These are phyloP conservation scores for Austrolebias charrua DNA, from an alignment of 2,797 vertebrate genomes.

Conservation along the genomic window DNA sequence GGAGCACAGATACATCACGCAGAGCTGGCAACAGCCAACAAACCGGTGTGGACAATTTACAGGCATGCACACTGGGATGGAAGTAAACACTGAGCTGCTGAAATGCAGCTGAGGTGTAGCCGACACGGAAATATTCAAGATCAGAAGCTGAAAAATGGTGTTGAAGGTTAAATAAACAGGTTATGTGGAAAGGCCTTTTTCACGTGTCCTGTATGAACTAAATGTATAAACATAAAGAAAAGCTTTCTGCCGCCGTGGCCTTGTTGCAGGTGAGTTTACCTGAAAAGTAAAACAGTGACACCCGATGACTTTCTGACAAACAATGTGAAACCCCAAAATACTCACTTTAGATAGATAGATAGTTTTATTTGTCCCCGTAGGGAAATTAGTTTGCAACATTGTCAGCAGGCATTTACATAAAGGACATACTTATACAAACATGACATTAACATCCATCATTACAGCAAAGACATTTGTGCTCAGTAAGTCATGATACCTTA, in stretches of 20 bases:
- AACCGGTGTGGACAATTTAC: slow-evolving; percentile 53
- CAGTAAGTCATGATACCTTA: too few relatives aligned
- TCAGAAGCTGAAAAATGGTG: background rate
- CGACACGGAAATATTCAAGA: background rate
- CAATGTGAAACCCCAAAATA: too few relatives aligned
- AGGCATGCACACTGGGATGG: slow-evolving; percentile 21
- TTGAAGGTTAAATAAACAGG: slow-evolving; percentile 6
- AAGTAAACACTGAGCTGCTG: slow-evolving; percentile 27
- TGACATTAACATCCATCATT: too few relatives aligned
- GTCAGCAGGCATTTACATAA: too few relatives aligned
- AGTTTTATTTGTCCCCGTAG: too few relatives aligned
- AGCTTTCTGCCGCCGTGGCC: too few relatives aligned
- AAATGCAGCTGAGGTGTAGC: slow-evolving; percentile 14
- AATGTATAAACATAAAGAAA: background rate
- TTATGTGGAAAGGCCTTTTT: background rate
- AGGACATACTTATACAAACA: too few relatives aligned
- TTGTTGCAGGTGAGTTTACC: background rate
- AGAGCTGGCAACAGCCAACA: slow-evolving; percentile 40
- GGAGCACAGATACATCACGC: slow-evolving; percentile 62
- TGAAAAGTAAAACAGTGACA: background rate
- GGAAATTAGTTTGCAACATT: too few relatives aligned
- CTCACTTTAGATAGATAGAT: too few relatives aligned
- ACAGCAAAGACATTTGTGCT: too few relatives aligned
- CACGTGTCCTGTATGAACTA: background rate
- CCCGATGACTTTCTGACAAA: too few relatives aligned